phyloP scores from a whole-genome alignment of 2,888 invertebrate species.

The Archips crataeganus region DNA sequence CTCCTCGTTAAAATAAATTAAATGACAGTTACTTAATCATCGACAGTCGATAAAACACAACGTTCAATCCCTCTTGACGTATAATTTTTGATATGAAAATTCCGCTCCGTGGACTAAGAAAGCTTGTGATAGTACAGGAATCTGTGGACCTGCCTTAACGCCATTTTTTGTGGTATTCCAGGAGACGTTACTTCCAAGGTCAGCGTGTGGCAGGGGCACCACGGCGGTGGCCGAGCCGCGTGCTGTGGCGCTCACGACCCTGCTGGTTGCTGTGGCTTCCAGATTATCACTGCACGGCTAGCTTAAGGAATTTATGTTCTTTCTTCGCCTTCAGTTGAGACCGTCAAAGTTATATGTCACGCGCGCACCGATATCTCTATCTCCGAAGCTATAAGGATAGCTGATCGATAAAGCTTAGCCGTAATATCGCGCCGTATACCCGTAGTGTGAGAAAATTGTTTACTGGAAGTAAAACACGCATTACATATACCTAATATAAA shows the following conservation, averaged over 20 bases:
- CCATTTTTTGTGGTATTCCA: conserved; percentile 48
- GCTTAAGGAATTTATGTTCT: neutral
- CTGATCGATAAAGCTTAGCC: neutral
- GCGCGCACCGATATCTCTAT: no score
- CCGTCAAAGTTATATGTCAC: neutral
- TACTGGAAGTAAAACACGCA: neutral
- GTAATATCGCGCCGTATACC: neutral
- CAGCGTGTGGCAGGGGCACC: conserved; percentile 71
- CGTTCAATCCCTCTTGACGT: no score
- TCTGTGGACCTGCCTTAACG: neutral
- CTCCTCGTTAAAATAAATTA: no score
- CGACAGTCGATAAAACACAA: no score
- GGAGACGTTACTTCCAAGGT: conserved; percentile 69
- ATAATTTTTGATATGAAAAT: no score
- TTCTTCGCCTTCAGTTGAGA: neutral
- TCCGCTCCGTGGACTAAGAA: no score
- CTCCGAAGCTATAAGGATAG: neutral
- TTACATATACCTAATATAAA: neutral
- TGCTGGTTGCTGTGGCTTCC: conserved; percentile 50
- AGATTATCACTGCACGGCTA: conserved; percentile 44
- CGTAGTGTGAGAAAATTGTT: neutral
- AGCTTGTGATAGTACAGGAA: neutral
- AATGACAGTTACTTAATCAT: no score
- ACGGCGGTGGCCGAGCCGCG: conserved; percentile 54
- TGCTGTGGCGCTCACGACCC: conserved; percentile 52